Percentiles rank a stretch among this genome's conserved stretches.
Evolutionary conservation across 2,797 vertebrate species (phyloP).

Genomic region (Notolepis coatsorum): DNA sequence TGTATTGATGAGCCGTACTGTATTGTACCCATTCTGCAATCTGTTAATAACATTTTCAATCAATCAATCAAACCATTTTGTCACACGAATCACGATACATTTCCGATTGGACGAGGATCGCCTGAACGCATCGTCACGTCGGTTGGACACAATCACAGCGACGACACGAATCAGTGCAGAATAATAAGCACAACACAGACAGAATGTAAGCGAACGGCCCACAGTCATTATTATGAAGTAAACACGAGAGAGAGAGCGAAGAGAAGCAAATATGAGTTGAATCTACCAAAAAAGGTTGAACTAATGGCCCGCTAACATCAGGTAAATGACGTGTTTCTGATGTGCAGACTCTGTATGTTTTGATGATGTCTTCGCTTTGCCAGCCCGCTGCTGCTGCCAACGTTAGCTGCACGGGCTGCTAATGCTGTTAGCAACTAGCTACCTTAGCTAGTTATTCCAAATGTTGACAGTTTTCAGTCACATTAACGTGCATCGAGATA

Average conservation of each 20-base stretch:
- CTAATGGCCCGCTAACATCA: not conserved
- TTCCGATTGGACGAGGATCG: too few species aligned
- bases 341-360: slow-evolving; percentile 6
- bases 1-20: too few species aligned
- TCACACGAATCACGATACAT: too few species aligned
- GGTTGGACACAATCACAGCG: too few species aligned
- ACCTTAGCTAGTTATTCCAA: too few species aligned
- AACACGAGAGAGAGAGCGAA: not conserved
- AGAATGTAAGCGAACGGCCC: not conserved
- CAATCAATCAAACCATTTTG: too few species aligned
- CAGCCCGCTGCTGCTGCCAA: not conserved
- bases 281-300: not conserved
- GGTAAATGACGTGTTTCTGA: not conserved
- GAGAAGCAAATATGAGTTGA: not conserved
- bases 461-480: not conserved
- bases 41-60: too few species aligned
- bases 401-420: slow-evolving; percentile 12
- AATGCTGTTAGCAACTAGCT: not conserved
- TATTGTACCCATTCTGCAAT: too few species aligned
- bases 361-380: not conserved
- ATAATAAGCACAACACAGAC: too few species aligned
- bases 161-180: too few species aligned
- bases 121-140: too few species aligned
- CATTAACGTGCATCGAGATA: too few species aligned
- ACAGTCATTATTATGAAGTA: not conserved